These are phyloP conservation scores for Lamproptera curius DNA, from an alignment of 2,888 invertebrate species.

Conservation along the genomic window DNA sequence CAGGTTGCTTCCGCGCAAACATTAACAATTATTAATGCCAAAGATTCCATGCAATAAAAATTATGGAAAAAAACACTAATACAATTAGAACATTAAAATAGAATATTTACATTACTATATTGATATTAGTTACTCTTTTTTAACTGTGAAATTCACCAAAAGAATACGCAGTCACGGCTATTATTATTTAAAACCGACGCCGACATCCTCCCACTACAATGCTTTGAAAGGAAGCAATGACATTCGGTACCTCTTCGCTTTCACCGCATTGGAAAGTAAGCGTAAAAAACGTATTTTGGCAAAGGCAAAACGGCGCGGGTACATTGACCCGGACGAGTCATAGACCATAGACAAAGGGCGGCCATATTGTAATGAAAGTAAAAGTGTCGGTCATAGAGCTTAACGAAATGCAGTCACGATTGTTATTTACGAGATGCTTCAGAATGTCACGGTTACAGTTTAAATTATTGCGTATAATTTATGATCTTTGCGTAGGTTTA, in stretches of 20 bases:
- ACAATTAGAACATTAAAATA: no score
- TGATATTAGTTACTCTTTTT: no score
- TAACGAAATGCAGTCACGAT: slow-evolving; percentile 52
- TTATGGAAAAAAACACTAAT: background rate
- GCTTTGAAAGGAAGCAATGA: slow-evolving; percentile 73
- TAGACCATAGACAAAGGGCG: slow-evolving; percentile 69
- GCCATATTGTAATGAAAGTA: slow-evolving; percentile 68
- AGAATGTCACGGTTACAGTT: slow-evolving; percentile 72
- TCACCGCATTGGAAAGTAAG: slow-evolving; percentile 78
- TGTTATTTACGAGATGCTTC: slow-evolving; percentile 66
- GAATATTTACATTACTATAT: no score
- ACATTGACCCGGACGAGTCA: slow-evolving; percentile 61
- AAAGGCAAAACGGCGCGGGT: slow-evolving; percentile 64
- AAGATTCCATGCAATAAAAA: no score
- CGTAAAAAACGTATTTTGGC: slow-evolving; percentile 77
- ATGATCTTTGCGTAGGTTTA: slow-evolving; percentile 37
- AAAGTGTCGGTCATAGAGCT: slow-evolving; percentile 50
- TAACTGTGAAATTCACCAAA: background rate
- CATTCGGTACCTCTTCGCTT: slow-evolving; percentile 75
- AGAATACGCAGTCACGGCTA: slow-evolving; percentile 41
- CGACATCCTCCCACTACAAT: slow-evolving; percentile 68
- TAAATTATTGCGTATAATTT: slow-evolving; percentile 42
- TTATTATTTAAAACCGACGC: slow-evolving; percentile 57
- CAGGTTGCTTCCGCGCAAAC: background rate
- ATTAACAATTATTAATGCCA: background rate